phyloP scores from a whole-genome alignment of 2,888 invertebrate genomes.

The Iphiclides podalirius region DNA sequence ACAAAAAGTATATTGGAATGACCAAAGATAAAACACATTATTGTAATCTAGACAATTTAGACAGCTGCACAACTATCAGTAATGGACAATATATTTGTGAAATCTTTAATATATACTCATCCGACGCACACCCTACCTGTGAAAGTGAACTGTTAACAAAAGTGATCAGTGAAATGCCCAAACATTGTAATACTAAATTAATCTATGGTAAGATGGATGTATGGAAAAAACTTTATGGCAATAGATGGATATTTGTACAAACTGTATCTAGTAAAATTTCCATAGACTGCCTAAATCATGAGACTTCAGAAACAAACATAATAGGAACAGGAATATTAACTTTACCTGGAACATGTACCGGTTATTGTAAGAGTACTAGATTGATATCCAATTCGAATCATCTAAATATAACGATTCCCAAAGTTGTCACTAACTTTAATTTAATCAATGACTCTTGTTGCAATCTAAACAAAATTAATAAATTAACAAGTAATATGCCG shows the following conservation, averaged over 20 bases:
- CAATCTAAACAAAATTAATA: not conserved
- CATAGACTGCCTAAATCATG: not conserved
- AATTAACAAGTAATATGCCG: not conserved
- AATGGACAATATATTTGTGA: slow-evolving; percentile 15
- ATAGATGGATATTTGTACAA: slow-evolving; percentile 7
- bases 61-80: slow-evolving; percentile 3
- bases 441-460: not conserved
- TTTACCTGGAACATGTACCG: not conserved
- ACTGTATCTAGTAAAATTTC: not conserved
- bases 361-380: slow-evolving; percentile 3
- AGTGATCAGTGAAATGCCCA: not conserved
- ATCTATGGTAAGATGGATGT: not conserved
- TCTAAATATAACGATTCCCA: not conserved
- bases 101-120: slow-evolving; percentile 5
- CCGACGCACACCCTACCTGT: slow-evolving; percentile 11
- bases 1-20: slow-evolving; percentile 22
- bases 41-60: slow-evolving; percentile 20
- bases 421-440: not conserved
- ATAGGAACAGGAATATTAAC: not conserved
- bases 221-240: not conserved
- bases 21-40: slow-evolving; percentile 28
- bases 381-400: not conserved
- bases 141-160: slow-evolving; percentile 22
- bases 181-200: slow-evolving; percentile 10
- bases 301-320: not conserved